These are phyloP conservation scores for Blera fallax DNA, from an alignment of 2,888 invertebrate species.

Conservation along the genomic window DNA sequence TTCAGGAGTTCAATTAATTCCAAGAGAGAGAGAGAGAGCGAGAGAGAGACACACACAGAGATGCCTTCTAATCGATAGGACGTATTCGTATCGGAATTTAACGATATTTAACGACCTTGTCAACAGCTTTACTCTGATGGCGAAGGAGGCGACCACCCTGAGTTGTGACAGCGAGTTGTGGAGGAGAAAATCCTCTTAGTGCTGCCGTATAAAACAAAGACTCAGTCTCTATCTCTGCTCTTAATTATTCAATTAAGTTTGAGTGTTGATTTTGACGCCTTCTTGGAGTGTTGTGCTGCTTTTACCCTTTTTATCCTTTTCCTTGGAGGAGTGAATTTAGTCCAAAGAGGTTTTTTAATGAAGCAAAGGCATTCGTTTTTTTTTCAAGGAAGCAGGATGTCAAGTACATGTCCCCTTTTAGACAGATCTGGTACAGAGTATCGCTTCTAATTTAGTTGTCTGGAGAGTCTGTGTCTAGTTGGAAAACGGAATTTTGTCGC, in stretches of 20 bases:
- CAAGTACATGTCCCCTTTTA: constrained; percentile 21
- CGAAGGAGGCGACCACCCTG: neutral
- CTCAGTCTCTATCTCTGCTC: constrained; percentile 26
- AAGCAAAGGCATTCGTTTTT: constrained; percentile 42
- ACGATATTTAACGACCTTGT: constrained; percentile 59
- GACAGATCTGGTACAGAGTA: neutral
- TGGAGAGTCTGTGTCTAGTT: constrained; percentile 31
- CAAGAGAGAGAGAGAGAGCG: neutral
- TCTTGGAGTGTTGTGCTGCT: constrained; percentile 31
- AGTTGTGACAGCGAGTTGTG: constrained; percentile 36
- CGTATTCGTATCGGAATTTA: constrained; percentile 57
- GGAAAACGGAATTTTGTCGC: constrained; percentile 55
- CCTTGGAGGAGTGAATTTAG: neutral
- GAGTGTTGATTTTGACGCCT: constrained; percentile 71
- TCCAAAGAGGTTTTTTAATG: constrained; percentile 56
- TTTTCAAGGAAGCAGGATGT: constrained; percentile 31
- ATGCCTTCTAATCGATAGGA: constrained; percentile 56
- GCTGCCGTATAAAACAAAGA: constrained; percentile 11
- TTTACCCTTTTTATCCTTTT: constrained; percentile 42
- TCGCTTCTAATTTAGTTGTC: constrained; percentile 44
- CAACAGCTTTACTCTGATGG: constrained; percentile 28
- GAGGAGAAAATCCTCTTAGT: constrained; percentile 37
- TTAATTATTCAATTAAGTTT: constrained; percentile 72
- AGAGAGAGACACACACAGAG: too few relatives aligned
- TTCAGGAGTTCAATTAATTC: constrained; percentile 46